Evolutionary conservation across 2,797 vertebrate species (phyloP).

Genomic region (Mus caroli): DNA sequence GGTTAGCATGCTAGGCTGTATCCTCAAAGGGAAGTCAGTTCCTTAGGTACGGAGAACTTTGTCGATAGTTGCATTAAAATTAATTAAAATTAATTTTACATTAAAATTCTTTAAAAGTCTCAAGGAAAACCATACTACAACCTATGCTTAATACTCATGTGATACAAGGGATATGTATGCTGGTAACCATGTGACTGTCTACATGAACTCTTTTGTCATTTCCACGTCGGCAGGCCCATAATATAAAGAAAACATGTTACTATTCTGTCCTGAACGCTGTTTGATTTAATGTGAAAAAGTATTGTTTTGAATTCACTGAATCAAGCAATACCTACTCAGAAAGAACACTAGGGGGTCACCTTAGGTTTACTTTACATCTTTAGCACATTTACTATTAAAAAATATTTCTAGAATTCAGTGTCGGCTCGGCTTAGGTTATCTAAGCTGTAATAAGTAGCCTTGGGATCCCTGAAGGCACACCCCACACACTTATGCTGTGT

Average conservation of each 20-base stretch:
- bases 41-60: slow-evolving; percentile 23
- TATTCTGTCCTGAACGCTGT: not conserved
- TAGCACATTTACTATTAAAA: slow-evolving; percentile 36
- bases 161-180: not conserved
- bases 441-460: slow-evolving; percentile 88
- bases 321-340: not conserved
- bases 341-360: slow-evolving; percentile 26
- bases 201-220: not conserved
- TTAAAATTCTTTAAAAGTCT: slow-evolving; percentile 6
- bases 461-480: slow-evolving; percentile 90
- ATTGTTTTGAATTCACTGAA: slow-evolving; percentile 11
- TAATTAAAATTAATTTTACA: not conserved
- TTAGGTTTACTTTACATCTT: slow-evolving; percentile 49
- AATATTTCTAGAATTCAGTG: slow-evolving; percentile 50
- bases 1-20: not conserved
- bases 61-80: not conserved
- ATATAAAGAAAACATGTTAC: slow-evolving; percentile 40
- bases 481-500: slow-evolving; percentile 92
- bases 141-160: not conserved
- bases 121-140: not conserved
- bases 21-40: not conserved
- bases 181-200: not conserved
- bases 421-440: slow-evolving; percentile 84
- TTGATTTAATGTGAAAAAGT: slow-evolving; percentile 29
- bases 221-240: slow-evolving; percentile 32